Evolutionary conservation across 1,140 invertebrate genomes (phyloP), one percentile per base, ranked within the genome.

Genomic region (Camponotus pennsylvanicus): DNA sequence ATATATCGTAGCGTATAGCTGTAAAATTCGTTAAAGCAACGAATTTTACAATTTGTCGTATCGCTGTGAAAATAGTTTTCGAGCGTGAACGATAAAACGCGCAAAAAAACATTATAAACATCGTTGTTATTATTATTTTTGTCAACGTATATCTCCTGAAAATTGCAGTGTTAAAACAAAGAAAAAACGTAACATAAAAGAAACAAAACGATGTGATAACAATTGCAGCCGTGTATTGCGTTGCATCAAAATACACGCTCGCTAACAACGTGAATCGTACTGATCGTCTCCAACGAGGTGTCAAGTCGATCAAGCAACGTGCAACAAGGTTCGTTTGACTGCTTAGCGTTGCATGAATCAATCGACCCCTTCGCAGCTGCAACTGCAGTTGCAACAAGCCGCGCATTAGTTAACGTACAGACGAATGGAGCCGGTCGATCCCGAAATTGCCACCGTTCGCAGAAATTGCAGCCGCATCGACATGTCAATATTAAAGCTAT

Each of bases 251-350:
- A 37, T 34, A 59, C 13, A 32, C 40, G 73, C 21, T 78, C 21
- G 34, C 59, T 55, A 64, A 63, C 40, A 45, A 64, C 15, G 37
- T 11, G 67, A 67, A 75, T 57, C 3, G 8, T 42, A 59, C 67
- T 11, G 34, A 45, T 37, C 13, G 57, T 32, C 5, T n/a, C 49
- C 57, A 49, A 76, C 73, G 80, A 89, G 71, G 77, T 66, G 71
- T 77, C 57, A 80, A 71, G 90, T 87, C 88, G 90, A 91, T 91
- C 88, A 90, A 90, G 84, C 76, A 82, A 84, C 67, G 63, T 71
- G 89, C 85, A 90, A 86, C 78, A 77, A 86, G 78, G 80, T 88
- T 90, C 84, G 85, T 84, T 85, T 89, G 76, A 86, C 86, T 85
- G 63, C 76, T 88, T 88, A 86, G 77, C 73, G 82, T 67, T 80